These are phyloP conservation scores for Spicauda simplicius DNA, from an alignment of 2,888 invertebrate species.

Conservation along the genomic window DNA sequence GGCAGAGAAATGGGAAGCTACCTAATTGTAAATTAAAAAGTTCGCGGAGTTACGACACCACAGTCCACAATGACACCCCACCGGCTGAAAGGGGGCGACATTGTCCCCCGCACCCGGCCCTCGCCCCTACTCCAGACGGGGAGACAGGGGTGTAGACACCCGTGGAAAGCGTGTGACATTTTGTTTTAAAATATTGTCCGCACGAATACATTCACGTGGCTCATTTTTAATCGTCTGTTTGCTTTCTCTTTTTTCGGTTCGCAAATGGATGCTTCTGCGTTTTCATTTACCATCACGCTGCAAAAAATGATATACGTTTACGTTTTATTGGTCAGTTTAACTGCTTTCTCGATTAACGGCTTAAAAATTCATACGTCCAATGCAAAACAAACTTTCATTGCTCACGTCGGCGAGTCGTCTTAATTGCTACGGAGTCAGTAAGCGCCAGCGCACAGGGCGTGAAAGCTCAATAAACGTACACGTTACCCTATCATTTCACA, in stretches of 20 bases:
- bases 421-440: slow-evolving; percentile 66
- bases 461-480: slow-evolving; percentile 68
- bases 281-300: slow-evolving; percentile 39
- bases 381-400: slow-evolving; percentile 37
- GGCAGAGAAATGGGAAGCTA: slow-evolving; percentile 85
- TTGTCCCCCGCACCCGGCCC: slow-evolving; percentile 49
- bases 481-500: slow-evolving; percentile 61
- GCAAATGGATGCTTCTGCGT: slow-evolving; percentile 44
- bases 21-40: slow-evolving; percentile 86
- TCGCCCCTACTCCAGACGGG: slow-evolving; percentile 45
- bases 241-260: slow-evolving; percentile 64
- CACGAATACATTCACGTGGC: slow-evolving; percentile 82
- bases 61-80: slow-evolving; percentile 84
- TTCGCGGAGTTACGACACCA: slow-evolving; percentile 85
- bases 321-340: slow-evolving; percentile 33
- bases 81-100: slow-evolving; percentile 55
- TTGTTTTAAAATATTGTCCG: slow-evolving; percentile 85
- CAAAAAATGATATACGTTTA: slow-evolving; percentile 36
- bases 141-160: slow-evolving; percentile 67
- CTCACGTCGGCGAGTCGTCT: slow-evolving; percentile 52
- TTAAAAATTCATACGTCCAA: slow-evolving; percentile 28
- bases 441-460: slow-evolving; percentile 70
- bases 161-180: slow-evolving; percentile 84
- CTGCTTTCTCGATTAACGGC: slow-evolving; percentile 30
- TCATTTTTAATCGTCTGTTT: slow-evolving; percentile 78